phyloP scores from a whole-genome alignment of 2,888 invertebrate genomes.

The Metopia argyrocephala region DNA sequence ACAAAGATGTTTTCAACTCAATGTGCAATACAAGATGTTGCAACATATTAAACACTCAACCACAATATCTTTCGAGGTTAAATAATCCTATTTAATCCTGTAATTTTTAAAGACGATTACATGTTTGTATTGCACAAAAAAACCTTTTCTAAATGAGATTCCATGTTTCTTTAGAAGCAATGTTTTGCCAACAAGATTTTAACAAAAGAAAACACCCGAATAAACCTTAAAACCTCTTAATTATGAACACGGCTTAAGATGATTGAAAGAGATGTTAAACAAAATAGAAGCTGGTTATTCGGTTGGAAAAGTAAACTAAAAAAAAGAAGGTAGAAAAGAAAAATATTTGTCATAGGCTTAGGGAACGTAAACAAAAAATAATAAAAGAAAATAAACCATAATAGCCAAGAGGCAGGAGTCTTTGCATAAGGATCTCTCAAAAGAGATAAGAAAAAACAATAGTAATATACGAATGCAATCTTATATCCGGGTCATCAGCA shows the following conservation, averaged over 20 bases:
- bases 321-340: not conserved
- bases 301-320: constrained; percentile 12
- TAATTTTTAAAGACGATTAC: constrained; percentile 63
- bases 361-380: not conserved
- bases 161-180: not conserved
- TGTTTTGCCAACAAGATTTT: constrained; percentile 50
- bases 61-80: constrained; percentile 45
- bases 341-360: constrained; percentile 38
- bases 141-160: constrained; percentile 1
- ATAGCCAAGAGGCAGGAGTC: not conserved
- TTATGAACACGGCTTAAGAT: not conserved
- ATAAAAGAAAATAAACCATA: constrained; percentile 1
- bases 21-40: constrained; percentile 25
- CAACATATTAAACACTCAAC: not conserved
- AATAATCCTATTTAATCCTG: constrained; percentile 61
- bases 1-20: constrained; percentile 48
- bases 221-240: constrained; percentile 11
- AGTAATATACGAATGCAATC: not conserved
- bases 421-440: constrained; percentile 40
- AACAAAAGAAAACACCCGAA: not conserved
- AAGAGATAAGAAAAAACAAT: constrained; percentile 29
- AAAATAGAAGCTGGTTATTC: constrained; percentile 44
- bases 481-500: constrained; percentile 12
- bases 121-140: constrained; percentile 4
- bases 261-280: constrained; percentile 52